These are phyloP conservation scores for Euphonia xanthogaster DNA, from an alignment of 2,797 vertebrate genomes.

Conservation along the genomic window DNA sequence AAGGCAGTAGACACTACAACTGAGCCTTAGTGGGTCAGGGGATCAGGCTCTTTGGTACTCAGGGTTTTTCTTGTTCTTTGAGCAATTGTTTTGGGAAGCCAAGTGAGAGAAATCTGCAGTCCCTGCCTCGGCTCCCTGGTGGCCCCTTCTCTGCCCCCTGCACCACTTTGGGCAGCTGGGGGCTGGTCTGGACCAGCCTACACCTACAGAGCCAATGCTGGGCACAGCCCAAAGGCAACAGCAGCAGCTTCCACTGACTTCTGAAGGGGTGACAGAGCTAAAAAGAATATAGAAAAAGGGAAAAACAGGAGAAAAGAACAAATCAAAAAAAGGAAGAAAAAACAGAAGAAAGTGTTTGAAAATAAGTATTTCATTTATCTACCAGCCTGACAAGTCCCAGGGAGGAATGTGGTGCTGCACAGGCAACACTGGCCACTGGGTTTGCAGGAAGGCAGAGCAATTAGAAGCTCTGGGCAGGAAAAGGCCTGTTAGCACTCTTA, in stretches of 20 bases:
- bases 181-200: background rate
- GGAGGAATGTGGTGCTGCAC: background rate
- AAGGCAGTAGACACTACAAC: conserved; percentile 26
- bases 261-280: background rate
- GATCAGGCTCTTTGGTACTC: background rate
- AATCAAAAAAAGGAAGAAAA: background rate
- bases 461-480: conserved; percentile 50
- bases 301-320: accelerated
- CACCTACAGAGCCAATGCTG: accelerated
- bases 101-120: background rate
- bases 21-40: background rate
- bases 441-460: conserved; percentile 55
- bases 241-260: background rate
- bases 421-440: background rate
- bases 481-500: conserved; percentile 61
- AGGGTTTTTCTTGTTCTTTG: background rate
- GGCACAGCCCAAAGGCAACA: background rate
- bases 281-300: background rate
- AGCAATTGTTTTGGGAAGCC: background rate
- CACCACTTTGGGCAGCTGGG: background rate
- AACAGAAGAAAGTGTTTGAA: background rate
- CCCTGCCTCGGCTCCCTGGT: background rate
- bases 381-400: background rate
- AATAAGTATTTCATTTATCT: background rate
- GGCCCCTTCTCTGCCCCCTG: background rate